These are phyloP conservation scores for Synanthedon formicaeformis DNA, from an alignment of 2,888 invertebrate species.

Conservation along the genomic window DNA sequence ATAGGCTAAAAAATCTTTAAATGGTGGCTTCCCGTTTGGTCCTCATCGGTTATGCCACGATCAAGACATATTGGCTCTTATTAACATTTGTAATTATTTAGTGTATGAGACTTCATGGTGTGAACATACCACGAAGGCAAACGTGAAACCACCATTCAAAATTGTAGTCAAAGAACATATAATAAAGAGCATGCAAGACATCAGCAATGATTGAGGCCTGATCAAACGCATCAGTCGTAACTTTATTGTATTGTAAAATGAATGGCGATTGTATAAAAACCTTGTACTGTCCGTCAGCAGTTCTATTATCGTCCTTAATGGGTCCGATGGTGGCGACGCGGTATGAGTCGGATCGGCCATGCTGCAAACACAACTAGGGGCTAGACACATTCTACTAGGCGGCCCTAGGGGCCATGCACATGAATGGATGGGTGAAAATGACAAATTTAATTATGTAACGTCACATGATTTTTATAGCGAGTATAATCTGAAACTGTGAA, in stretches of 20 bases:
- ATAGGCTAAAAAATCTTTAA: too few relatives aligned
- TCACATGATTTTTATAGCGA: slow-evolving; percentile 19
- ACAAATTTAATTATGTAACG: slow-evolving; percentile 17
- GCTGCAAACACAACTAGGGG: slow-evolving; percentile 78
- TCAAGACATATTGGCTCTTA: too few relatives aligned
- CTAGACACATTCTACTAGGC: slow-evolving; percentile 68
- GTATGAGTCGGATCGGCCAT: slow-evolving; percentile 97
- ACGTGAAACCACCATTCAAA: too few relatives aligned
- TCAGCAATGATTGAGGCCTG: not conserved
- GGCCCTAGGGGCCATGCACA: slow-evolving; percentile 62
- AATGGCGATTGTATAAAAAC: slow-evolving; percentile 71
- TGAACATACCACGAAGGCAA: too few relatives aligned
- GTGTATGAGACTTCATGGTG: too few relatives aligned
- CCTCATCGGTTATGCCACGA: too few relatives aligned
- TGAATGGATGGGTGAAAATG: slow-evolving; percentile 32
- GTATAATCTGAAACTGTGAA: not conserved
- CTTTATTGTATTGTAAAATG: slow-evolving; percentile 11
- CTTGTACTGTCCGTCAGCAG: slow-evolving; percentile 94
- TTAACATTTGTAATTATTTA: too few relatives aligned
- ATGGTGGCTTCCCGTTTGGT: too few relatives aligned
- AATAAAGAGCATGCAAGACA: slow-evolving; percentile 9
- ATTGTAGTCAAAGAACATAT: too few relatives aligned
- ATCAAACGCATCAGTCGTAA: slow-evolving; percentile 3
- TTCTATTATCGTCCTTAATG: slow-evolving; percentile 95
- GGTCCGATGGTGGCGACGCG: slow-evolving; percentile 94